A percentile compares a stretch with the other conserved stretches of the same genome.
phyloP scores from a whole-genome alignment of 2,888 invertebrate species.

The Galerucella pusilla region DNA sequence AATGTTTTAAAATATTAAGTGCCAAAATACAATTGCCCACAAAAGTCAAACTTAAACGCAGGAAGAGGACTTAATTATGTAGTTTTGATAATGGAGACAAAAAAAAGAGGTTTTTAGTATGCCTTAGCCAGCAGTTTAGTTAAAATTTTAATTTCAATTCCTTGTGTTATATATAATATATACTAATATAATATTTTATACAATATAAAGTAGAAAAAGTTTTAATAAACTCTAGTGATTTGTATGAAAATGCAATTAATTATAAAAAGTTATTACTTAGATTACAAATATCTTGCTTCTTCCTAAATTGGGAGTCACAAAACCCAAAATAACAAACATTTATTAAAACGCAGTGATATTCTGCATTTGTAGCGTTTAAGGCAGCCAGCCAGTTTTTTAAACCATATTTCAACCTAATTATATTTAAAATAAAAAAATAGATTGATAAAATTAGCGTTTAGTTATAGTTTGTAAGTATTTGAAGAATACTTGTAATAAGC shows the following conservation, averaged over 20 bases:
- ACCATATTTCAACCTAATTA: constrained; percentile 56
- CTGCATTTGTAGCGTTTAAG: constrained; percentile 58
- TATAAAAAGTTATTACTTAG: constrained; percentile 46
- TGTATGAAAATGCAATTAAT: constrained; percentile 47
- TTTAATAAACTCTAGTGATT: constrained; percentile 41
- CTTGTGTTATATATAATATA: neutral
- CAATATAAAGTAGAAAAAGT: constrained; percentile 26
- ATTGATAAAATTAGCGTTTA: constrained; percentile 55
- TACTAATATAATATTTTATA: constrained; percentile 24
- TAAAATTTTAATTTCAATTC: neutral
- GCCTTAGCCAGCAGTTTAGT: neutral
- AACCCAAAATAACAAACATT: constrained; percentile 45
- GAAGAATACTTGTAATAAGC: constrained; percentile 58
- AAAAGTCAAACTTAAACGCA: neutral
- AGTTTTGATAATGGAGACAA: too few relatives aligned
- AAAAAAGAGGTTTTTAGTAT: too few relatives aligned
- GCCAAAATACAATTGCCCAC: neutral
- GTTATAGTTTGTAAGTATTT: constrained; percentile 60
- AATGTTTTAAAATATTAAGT: neutral
- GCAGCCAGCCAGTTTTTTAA: constrained; percentile 61
- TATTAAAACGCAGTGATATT: constrained; percentile 35
- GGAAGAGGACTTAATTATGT: too few relatives aligned
- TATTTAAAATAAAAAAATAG: constrained; percentile 48
- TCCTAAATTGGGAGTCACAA: constrained; percentile 55
- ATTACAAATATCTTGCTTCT: constrained; percentile 58